phyloP scores from a whole-genome alignment of 2,888 invertebrate species.

The Ormyrus pomaceus region DNA sequence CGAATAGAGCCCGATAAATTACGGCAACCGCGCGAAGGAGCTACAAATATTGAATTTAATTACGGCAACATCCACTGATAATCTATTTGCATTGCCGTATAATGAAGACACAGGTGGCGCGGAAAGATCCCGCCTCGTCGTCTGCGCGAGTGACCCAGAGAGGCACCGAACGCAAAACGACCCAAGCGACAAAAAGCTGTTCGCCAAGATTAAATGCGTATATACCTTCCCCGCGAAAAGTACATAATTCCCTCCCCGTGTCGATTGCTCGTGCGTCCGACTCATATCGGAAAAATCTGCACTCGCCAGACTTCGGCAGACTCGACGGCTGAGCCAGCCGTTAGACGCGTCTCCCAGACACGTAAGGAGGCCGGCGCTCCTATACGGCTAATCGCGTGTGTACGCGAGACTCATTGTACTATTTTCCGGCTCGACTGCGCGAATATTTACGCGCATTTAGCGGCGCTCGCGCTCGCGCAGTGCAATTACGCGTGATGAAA shows the following conservation, averaged over 20 bases:
- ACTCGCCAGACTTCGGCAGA: background rate
- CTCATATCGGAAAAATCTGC: no score
- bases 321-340: slow-evolving; percentile 18
- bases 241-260: no score
- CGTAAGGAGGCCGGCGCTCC: background rate
- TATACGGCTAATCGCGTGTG: slow-evolving; percentile 30
- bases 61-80: slow-evolving; percentile 68
- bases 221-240: no score
- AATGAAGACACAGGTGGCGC: slow-evolving; percentile 69
- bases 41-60: slow-evolving; percentile 73
- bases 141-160: slow-evolving; percentile 65
- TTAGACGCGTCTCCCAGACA: background rate
- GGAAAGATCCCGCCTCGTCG: slow-evolving; percentile 65
- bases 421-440: slow-evolving; percentile 27
- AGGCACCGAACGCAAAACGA: slow-evolving; percentile 30
- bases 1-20: slow-evolving; percentile 63
- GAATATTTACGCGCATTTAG: slow-evolving; percentile 30
- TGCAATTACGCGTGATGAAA: slow-evolving; percentile 39
- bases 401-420: slow-evolving; percentile 39
- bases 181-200: background rate
- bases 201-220: background rate
- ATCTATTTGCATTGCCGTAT: slow-evolving; percentile 70
- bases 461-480: background rate
- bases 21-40: slow-evolving; percentile 67
- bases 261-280: no score